These are phyloP conservation scores for Leptinotarsa texana DNA, from an alignment of 1,140 invertebrate species.

Conservation along the genomic window DNA sequence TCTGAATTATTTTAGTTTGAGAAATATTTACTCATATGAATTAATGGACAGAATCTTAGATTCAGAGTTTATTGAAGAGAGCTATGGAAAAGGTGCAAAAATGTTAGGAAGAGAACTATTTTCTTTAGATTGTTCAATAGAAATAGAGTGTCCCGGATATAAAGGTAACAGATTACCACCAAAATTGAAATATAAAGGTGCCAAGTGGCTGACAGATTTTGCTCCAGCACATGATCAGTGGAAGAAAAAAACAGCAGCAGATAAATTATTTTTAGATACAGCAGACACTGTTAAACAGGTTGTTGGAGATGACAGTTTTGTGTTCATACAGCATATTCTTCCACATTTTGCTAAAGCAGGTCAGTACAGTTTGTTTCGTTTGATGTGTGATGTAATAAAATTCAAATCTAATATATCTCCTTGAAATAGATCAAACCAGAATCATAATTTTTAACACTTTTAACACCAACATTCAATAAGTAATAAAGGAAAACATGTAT, in stretches of 20 bases:
- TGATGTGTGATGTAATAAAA: too few species aligned
- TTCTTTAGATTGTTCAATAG: conserved; percentile 59
- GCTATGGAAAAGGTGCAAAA: conserved; percentile 49
- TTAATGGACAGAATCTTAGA: conserved; percentile 57
- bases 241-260: conserved; percentile 53
- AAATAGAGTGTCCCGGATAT: conserved; percentile 64
- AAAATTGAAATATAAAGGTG: conserved; percentile 51
- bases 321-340: conserved; percentile 59
- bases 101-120: conserved; percentile 58
- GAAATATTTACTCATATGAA: conserved; percentile 59
- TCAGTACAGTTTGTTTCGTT: conserved; percentile 31
- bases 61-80: conserved; percentile 54
- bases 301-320: conserved; percentile 54
- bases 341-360: conserved; percentile 61
- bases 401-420: too few species aligned
- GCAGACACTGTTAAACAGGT: conserved; percentile 48
- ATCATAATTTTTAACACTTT: too few species aligned
- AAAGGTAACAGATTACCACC: conserved; percentile 57
- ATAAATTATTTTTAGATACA: conserved; percentile 58
- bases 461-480: too few species aligned
- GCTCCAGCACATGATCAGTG: conserved; percentile 55
- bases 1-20: conserved; percentile 58
- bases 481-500: too few species aligned
- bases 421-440: too few species aligned
- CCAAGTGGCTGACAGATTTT: conserved; percentile 57